Evolutionary conservation across 2,113 vertebrate species (phyloP).

Genomic region (Xenopus borealis): DNA sequence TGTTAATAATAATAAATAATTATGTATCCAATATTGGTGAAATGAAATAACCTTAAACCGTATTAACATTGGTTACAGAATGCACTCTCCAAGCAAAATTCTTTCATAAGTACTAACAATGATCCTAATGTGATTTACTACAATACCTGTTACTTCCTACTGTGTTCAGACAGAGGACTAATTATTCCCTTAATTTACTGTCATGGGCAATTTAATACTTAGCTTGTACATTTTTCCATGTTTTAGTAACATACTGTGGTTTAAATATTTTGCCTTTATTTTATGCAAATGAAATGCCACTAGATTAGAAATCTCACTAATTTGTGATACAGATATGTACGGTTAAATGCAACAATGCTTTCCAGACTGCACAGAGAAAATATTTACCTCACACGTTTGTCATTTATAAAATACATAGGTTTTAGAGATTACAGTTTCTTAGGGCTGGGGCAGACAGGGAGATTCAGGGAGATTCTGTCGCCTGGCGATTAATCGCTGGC

Average conservation of each 20-base stretch:
- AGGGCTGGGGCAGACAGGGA: too few species aligned
- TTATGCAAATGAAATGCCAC: background rate
- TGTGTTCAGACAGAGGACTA: constrained; percentile 22
- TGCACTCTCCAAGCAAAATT: background rate
- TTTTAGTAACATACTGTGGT: background rate
- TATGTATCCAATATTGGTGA: too few species aligned
- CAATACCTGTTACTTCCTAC: constrained; percentile 13
- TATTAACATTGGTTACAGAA: background rate
- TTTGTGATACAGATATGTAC: background rate
- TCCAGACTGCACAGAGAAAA: background rate
- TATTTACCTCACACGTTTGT: too few species aligned
- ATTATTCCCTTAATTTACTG: constrained; percentile 30
- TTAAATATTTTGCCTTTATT: constrained; percentile 8
- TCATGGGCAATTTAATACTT: constrained; percentile 30
- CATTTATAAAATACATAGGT: too few species aligned
- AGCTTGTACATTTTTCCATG: background rate
- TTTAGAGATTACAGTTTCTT: too few species aligned
- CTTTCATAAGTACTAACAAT: background rate
- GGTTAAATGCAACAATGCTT: background rate
- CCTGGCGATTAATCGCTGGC: too few species aligned
- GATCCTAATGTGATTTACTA: constrained; percentile 25
- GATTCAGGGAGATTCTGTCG: too few species aligned
- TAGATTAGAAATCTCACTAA: background rate
- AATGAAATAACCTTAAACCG: too few species aligned
- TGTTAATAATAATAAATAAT: too few species aligned